These are phyloP conservation scores for Lacerta viridis DNA, from an alignment of 2,797 vertebrate species.

Conservation along the genomic window DNA sequence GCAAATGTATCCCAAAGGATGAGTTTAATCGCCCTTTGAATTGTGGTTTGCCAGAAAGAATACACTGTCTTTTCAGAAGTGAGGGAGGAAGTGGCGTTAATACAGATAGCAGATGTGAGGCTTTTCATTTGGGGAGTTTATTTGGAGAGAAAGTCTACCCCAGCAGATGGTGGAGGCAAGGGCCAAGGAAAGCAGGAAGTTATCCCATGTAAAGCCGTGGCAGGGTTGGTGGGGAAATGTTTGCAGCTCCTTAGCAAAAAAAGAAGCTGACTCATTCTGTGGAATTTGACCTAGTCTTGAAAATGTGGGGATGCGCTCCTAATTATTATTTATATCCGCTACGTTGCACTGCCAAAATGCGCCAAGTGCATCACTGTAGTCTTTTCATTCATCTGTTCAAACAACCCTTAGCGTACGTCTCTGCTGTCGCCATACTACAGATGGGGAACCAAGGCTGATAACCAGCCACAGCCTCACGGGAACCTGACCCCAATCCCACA, in stretches of 20 bases:
- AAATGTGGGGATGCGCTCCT: slow-evolving; percentile 23
- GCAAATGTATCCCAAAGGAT: slow-evolving; percentile 44
- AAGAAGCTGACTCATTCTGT: slow-evolving; percentile 35
- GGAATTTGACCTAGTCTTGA: slow-evolving; percentile 4
- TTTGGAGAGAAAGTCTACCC: slow-evolving; percentile 58
- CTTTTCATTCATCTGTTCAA: not conserved
- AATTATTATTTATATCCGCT: slow-evolving; percentile 30
- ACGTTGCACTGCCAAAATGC: not conserved
- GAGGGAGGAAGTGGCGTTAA: slow-evolving; percentile 47
- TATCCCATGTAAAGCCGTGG: slow-evolving; percentile 32
- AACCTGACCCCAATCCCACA: no score
- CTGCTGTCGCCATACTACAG: slow-evolving; percentile 15
- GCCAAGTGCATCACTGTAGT: not conserved
- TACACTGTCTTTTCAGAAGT: slow-evolving; percentile 9
- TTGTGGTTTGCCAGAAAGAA: slow-evolving; percentile 54
- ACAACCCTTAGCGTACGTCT: not conserved
- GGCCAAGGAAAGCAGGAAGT: slow-evolving; percentile 51
- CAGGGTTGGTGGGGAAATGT: slow-evolving; percentile 34
- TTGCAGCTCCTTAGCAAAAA: slow-evolving; percentile 43
- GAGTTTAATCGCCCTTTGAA: slow-evolving; percentile 51
- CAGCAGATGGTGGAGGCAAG: slow-evolving; percentile 53
- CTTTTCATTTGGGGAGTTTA: slow-evolving; percentile 61
- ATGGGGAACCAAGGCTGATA: slow-evolving; percentile 19
- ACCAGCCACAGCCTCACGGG: not conserved
- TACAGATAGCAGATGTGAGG: slow-evolving; percentile 58